These are phyloP conservation scores for Aricia artaxerxes DNA, from an alignment of 2,888 invertebrate species.

Conservation along the genomic window DNA sequence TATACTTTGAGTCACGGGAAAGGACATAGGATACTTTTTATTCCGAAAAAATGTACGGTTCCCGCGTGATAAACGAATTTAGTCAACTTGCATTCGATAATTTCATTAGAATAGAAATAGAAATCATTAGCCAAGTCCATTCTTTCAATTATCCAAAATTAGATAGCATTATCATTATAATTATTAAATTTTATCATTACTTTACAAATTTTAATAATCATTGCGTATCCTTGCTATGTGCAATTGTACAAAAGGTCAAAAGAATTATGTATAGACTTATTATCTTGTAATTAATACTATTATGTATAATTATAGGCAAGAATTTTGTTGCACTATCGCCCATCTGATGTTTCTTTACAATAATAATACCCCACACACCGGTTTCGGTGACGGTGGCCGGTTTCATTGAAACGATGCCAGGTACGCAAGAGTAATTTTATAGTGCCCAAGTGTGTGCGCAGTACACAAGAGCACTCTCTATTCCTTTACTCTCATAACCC, in stretches of 20 bases:
- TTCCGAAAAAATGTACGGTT: no score
- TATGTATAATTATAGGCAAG: background rate
- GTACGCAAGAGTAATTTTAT: no score
- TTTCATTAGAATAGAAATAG: no score
- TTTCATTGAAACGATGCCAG: no score
- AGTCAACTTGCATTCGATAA: background rate
- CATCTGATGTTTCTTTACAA: background rate
- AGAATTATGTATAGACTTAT: background rate
- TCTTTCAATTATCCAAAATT: background rate
- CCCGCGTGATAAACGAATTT: no score
- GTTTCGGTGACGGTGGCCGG: no score
- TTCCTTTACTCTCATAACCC: no score
- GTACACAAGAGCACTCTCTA: no score
- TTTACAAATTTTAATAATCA: background rate
- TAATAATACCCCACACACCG: no score
- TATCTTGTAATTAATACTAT: conserved; percentile 3
- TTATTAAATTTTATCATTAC: conserved; percentile 6
- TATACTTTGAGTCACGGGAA: no score
- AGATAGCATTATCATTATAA: background rate
- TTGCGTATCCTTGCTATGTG: background rate
- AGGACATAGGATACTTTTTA: no score
- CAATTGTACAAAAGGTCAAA: conserved; percentile 11
- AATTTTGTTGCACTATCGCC: background rate
- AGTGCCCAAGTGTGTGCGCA: no score
- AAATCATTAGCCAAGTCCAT: background rate